Percentiles rank a stretch among this genome's conserved stretches.
Evolutionary conservation across 2,888 invertebrate genomes (phyloP).

Genomic region (Megalurothrips usitatus): DNA sequence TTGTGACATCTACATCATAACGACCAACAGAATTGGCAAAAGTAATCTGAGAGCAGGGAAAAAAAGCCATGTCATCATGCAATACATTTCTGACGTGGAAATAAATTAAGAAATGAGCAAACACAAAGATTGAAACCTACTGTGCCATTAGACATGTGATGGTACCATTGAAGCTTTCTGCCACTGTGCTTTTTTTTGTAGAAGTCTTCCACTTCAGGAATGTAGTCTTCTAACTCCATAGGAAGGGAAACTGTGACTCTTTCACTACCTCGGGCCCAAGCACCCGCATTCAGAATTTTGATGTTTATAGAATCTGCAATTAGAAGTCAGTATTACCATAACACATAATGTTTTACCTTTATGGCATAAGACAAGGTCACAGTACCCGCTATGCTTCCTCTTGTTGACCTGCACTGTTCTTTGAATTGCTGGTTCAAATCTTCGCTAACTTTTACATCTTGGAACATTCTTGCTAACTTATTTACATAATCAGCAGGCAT

Average conservation of each 20-base stretch:
- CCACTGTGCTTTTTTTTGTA: constrained; percentile 97
- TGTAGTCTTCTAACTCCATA: constrained; percentile 95
- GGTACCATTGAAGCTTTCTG: constrained; percentile 96
- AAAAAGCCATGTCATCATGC: not conserved
- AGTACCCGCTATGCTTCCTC: constrained; percentile 52
- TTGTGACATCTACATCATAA: constrained; percentile 97
- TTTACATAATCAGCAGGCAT: constrained; percentile 99
- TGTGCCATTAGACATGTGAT: constrained; percentile 99
- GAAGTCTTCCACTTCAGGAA: constrained; percentile 98
- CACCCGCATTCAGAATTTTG: constrained; percentile 97
- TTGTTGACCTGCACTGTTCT: constrained; percentile 67
- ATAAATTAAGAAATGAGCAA: not conserved
- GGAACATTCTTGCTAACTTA: constrained; percentile 95
- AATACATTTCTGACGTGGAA: too few relatives aligned
- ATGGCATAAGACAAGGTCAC: not conserved
- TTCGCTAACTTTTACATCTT: constrained; percentile 96
- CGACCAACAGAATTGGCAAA: constrained; percentile 88
- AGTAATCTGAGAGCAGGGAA: constrained; percentile 61
- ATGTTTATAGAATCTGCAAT: constrained; percentile 88
- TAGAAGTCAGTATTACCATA: not conserved
- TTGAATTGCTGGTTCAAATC: constrained; percentile 93
- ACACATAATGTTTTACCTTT: not conserved
- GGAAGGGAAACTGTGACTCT: constrained; percentile 93
- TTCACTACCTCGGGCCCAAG: constrained; percentile 95
- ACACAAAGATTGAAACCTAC: constrained; percentile 45